Base-by-base conservation (phyloP, 2,888 invertebrate genomes). In the Sphinx pinastri region DNA sequence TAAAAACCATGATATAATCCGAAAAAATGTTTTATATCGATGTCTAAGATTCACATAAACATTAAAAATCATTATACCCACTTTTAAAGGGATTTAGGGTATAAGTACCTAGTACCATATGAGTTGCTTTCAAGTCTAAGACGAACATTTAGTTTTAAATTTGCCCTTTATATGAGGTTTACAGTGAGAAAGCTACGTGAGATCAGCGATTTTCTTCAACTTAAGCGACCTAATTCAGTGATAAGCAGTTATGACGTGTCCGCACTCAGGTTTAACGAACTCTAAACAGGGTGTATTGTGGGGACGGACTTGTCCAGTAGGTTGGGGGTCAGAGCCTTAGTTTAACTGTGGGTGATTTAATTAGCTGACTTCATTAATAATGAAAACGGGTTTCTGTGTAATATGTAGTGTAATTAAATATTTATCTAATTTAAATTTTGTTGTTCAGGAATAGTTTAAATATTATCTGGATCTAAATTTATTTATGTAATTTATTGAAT, bases 191-290 rank as follows among this genome's bases (percentile, higher is more conserved):
- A 63, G 12, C 16, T 16, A 47, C 47, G 47, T 63, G 60, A 63
- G 60, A 47, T 63, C 60, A 47, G 60, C 60, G 47, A 19, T 63
- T 63, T 47, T 60, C 45, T 14, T 49, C 25, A 45, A 45, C 45
- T 69, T 52, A 69, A 69, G 19, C 52, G 60, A 16, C 60, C 60
- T 69, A 45, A 69, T 69, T 69, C 69, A 60, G 52, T 60, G 70
- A 59, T 68, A 52, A 71, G 70, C 68, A 66, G 54, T 70, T 70
- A 68, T 57, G 67, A 73, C 74, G 54, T 60, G 69, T 69, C 69
- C 69, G 60, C 60, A 69, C 69, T 52, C 54, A 54, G 52, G 69
- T 75, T 77, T 76, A 79, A 79, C 72, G 74, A 77, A 79, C 76
- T 76, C 68, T 70, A 72, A 76, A 73, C 70, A 74, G 77, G 75